Evolutionary conservation across 2,113 vertebrate genomes (phyloP), one percentile per base, ranked within the genome.

Genomic region (Heteronetta atricapilla): DNA sequence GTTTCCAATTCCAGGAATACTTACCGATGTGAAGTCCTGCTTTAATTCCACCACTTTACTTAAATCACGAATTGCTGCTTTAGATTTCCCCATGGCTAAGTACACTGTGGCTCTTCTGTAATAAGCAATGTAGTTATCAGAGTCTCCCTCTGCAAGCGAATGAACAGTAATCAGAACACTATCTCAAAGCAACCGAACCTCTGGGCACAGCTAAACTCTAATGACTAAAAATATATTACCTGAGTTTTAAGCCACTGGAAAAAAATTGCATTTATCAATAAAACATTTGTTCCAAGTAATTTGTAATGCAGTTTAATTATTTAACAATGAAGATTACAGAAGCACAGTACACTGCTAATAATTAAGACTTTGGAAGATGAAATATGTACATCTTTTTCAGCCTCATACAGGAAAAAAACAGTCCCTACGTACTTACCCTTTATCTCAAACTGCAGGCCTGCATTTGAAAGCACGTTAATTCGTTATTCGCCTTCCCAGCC

Each of bases 51-150:
- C 99, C 92, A 99, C 99, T 98, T 97, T 99, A 97, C 98, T 99
- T 91, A 99, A 96, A 92, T 99, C 99, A 5, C 99, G 99, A 94
- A 99, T 98, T 34, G 99, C 99, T 60, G 99, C 99, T 97, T 99
- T 99, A 18, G 99, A 99, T 96, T 99, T 99, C 67, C 99, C 99
- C 99, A 99, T 99, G 38, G 99, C 99, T 60, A 99, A 98, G 91
- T 98, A 99, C 40, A 99, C 99, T 25, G 99, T 99, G 48, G 99
- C 99, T 98, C 99, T 99, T 97, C 99, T 98, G 97, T 99, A 99
- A 97, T 98, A 99, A 25, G 99, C 98, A 97, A 99, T 97, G 98
- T 99, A 99, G 98, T 99, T 99, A 91, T 99, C 98, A n/a, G 99
- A 98, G 93, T 99, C 99, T 88, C 99, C 99, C 82, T 99, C 99